Evolutionary conservation across 2,797 vertebrate genomes (phyloP).

Genomic region (Hypotaenidia okinawae): DNA sequence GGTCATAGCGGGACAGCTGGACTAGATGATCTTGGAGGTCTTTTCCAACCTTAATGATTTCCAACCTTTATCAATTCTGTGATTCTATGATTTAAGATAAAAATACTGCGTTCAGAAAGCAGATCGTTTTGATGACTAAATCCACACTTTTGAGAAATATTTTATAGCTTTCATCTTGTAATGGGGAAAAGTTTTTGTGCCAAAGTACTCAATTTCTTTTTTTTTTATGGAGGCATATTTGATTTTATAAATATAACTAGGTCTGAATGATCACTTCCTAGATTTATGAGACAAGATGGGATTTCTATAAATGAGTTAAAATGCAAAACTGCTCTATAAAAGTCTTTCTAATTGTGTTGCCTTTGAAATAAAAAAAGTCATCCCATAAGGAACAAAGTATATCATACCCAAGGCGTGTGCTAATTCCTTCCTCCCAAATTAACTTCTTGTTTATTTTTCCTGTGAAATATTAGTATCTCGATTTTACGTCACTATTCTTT

Average conservation of each 20-base stretch:
- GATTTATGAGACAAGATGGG: neutral
- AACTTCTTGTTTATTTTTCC: neutral
- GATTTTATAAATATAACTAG: neutral
- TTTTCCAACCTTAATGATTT: no score
- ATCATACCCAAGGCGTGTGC: neutral
- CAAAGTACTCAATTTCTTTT: neutral
- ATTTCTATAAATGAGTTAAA: neutral
- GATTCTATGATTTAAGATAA: neutral
- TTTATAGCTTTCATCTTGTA: neutral
- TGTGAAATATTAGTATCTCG: neutral
- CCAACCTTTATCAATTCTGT: no score
- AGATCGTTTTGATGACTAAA: neutral
- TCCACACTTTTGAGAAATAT: neutral
- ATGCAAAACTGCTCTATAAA: neutral
- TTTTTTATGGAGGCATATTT: neutral
- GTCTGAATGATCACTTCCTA: neutral
- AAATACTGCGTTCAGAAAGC: neutral
- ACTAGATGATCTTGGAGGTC: no score
- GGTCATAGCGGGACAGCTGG: no score
- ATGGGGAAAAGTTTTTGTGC: neutral
- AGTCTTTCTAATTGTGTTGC: neutral
- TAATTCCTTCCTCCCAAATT: neutral
- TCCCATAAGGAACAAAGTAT: neutral
- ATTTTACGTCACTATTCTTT: neutral
- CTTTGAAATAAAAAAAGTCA: neutral